A percentile compares a stretch with the other conserved stretches of the same genome.
phyloP scores from a whole-genome alignment of 2,888 invertebrate species.

The Coremacera marginata region DNA sequence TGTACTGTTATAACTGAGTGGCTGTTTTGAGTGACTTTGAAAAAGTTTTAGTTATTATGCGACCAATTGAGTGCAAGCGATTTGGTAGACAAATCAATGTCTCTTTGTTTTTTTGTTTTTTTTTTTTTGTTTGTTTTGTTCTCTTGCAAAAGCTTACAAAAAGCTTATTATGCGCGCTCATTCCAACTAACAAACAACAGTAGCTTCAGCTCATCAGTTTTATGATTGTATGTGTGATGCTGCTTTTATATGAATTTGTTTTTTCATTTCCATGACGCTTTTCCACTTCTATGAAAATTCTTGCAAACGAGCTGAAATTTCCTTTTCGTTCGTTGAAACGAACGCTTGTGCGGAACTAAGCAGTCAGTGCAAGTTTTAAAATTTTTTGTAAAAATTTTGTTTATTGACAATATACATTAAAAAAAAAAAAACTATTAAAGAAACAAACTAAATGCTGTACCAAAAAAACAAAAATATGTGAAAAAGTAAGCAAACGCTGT shows the following conservation, averaged over 20 bases:
- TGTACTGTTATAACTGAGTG: slow-evolving; percentile 34
- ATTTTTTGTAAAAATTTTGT: background rate
- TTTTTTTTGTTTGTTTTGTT: too few species aligned
- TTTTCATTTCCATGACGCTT: background rate
- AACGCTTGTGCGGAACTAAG: background rate
- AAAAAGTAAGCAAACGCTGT: background rate
- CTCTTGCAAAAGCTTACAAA: background rate
- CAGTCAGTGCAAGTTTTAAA: background rate
- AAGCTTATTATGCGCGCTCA: background rate
- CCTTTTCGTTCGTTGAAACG: slow-evolving; percentile 22
- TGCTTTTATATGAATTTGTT: background rate
- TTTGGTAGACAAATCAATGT: background rate
- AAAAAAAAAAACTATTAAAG: background rate
- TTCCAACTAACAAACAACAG: background rate
- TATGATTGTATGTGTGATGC: background rate
- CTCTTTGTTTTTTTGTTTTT: too few species aligned
- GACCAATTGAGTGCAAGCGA: background rate
- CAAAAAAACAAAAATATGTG: background rate
- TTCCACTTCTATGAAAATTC: background rate
- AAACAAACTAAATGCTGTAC: background rate
- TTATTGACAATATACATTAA: background rate
- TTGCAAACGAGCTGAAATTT: slow-evolving; percentile 24
- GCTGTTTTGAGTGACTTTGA: background rate
- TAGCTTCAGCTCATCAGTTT: background rate
- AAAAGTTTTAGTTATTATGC: background rate